Conservation (phyloP, 2,797 vertebrate species). For the Enteromius trimaculatus region DNA sequence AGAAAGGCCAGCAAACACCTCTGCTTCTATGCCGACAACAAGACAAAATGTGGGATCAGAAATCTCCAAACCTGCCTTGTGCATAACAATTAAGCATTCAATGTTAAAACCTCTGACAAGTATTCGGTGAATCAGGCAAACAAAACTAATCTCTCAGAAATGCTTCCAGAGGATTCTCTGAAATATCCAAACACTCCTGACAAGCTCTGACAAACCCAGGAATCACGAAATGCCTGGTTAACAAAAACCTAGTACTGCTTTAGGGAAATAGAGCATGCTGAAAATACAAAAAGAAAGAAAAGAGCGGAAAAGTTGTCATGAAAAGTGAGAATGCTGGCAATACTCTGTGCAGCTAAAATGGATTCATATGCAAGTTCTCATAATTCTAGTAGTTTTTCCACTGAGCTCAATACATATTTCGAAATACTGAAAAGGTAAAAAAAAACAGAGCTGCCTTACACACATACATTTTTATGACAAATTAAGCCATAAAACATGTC, state of each 20-base stretch:
- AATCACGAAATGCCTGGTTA: background rate
- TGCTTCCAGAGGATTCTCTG: background rate
- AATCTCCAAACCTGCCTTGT: background rate
- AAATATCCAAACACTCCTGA: slow-evolving; percentile 16
- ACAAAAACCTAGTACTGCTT: background rate
- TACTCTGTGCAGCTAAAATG: slow-evolving; percentile 4
- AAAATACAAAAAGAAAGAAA: background rate
- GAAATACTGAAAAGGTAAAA: background rate
- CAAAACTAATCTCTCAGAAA: slow-evolving; percentile 21
- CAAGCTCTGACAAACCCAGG: slow-evolving; percentile 23
- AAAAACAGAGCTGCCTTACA: background rate
- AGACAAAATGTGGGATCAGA: background rate
- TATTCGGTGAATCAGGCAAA: slow-evolving; percentile 16
- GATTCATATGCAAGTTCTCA: slow-evolving; percentile 15
- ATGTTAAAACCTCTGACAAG: slow-evolving; percentile 6
- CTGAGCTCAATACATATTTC: background rate
- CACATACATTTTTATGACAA: background rate
- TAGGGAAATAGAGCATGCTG: background rate
- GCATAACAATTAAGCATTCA: slow-evolving; percentile 9
- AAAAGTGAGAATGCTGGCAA: background rate
- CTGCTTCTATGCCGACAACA: slow-evolving; percentile 10
- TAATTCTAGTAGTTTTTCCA: slow-evolving; percentile 37
- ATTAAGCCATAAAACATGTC: background rate
- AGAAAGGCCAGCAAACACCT: slow-evolving; percentile 9
- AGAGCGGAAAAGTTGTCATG: background rate